Evolutionary conservation across 1,140 invertebrate genomes (phyloP).

Genomic region (Maniola jurtina): DNA sequence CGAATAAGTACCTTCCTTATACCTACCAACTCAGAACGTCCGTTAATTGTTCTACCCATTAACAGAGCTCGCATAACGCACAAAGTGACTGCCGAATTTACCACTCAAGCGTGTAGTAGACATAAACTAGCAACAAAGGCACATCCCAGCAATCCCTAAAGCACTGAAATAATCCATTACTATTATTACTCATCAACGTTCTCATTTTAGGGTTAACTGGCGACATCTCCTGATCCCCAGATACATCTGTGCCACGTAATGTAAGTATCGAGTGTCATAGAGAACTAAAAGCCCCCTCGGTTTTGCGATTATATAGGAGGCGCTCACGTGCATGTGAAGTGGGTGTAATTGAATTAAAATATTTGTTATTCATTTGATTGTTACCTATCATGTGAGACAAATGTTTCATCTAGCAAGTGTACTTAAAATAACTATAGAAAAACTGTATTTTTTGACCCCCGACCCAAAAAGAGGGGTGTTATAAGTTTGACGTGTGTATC

Average conservation of each 20-base stretch:
- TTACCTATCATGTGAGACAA: background rate
- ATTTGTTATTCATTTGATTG: constrained; percentile 9
- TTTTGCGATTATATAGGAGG: constrained; percentile 36
- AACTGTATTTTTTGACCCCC: no score
- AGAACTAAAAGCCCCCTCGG: constrained; percentile 46
- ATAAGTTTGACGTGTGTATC: no score
- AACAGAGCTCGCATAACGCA: constrained; percentile 9
- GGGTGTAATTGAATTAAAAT: constrained; percentile 24
- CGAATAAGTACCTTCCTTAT: no score
- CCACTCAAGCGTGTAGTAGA: constrained; percentile 12
- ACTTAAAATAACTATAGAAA: no score
- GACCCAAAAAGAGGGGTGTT: no score
- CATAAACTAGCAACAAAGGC: constrained; percentile 36
- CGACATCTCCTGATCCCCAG: constrained; percentile 54
- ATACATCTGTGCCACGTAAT: constrained; percentile 52
- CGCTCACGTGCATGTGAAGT: constrained; percentile 15
- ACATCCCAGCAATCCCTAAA: constrained; percentile 33
- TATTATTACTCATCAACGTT: constrained; percentile 65
- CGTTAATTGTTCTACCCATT: constrained; percentile 22
- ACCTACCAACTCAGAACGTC: background rate
- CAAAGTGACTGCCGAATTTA: constrained; percentile 30
- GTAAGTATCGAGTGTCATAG: constrained; percentile 63
- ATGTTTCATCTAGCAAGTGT: no score
- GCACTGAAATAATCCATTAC: constrained; percentile 60
- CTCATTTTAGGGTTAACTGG: constrained; percentile 66